A percentile compares a stretch with the other conserved stretches of the same genome.
Conservation (phyloP, 1,140 invertebrate species). For the Calliopsis andreniformis region DNA sequence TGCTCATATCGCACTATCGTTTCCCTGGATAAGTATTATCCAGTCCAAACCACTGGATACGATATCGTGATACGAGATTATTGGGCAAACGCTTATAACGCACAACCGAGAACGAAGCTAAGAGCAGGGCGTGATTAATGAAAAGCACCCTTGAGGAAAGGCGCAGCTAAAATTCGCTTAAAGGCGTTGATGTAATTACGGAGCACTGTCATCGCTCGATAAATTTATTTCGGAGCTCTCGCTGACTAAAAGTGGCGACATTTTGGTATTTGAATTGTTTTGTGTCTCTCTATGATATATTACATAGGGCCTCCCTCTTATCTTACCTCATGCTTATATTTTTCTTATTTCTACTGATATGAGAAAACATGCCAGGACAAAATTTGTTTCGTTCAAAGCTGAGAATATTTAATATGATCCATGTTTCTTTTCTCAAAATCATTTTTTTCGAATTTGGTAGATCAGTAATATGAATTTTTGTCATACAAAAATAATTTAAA, state of each 20-base stretch:
- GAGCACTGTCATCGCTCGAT: conserved; percentile 14
- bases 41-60: background rate
- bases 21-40: conserved; percentile 12
- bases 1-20: background rate
- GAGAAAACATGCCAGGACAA: too few relatives aligned
- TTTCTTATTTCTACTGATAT: too few relatives aligned
- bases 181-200: conserved; percentile 32
- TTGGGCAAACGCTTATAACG: conserved; percentile 30
- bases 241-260: conserved; percentile 18
- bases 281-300: background rate
- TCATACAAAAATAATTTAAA: too few relatives aligned
- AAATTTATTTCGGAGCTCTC: conserved; percentile 22
- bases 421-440: too few relatives aligned
- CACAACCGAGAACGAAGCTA: conserved; percentile 18
- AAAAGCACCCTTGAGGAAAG: conserved; percentile 40
- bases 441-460: too few relatives aligned
- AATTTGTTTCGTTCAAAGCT: too few relatives aligned
- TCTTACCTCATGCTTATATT: too few relatives aligned
- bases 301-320: too few relatives aligned
- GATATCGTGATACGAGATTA: conserved; percentile 36
- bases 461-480: too few relatives aligned
- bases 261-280: conserved; percentile 9
- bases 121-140: conserved; percentile 38
- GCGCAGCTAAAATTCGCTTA: conserved; percentile 25
- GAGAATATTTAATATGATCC: too few relatives aligned